Evolutionary conservation across 1,140 invertebrate genomes (phyloP).

Genomic region (Cotesia glomerata): DNA sequence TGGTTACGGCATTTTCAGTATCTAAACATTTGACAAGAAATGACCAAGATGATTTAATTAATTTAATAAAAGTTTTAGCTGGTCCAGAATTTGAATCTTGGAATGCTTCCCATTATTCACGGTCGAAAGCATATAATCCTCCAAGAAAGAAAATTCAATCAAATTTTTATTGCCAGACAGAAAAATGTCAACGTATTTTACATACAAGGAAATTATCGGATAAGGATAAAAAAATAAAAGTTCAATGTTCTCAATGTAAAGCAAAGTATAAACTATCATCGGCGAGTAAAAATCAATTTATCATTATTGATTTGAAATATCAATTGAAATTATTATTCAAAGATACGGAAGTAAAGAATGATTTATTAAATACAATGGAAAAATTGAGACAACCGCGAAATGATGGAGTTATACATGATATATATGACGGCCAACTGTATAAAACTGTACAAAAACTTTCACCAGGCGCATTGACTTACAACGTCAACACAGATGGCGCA

Average conservation of each 20-base stretch:
- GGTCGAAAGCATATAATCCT: constrained; percentile 25
- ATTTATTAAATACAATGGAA: constrained; percentile 10
- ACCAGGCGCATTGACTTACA: constrained; percentile 22
- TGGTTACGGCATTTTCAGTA: constrained; percentile 1
- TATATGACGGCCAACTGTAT: constrained; percentile 17
- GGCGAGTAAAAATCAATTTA: constrained; percentile 21
- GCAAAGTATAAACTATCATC: not conserved
- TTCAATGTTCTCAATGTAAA: constrained; percentile 12
- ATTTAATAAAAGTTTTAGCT: constrained; percentile 21
- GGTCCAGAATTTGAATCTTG: constrained; percentile 20
- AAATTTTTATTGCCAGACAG: constrained; percentile 22
- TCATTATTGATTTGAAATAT: constrained; percentile 27
- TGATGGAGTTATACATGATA: constrained; percentile 16
- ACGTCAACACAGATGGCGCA: constrained; percentile 31
- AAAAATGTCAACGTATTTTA: not conserved
- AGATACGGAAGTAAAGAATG: not conserved
- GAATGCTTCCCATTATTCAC: constrained; percentile 25
- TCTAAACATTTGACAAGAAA: constrained; percentile 1
- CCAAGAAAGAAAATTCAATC: constrained; percentile 17
- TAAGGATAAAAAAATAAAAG: not conserved
- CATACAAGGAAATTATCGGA: not conserved
- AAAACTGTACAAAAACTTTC: constrained; percentile 10
- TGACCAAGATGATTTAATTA: constrained; percentile 15
- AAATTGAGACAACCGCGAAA: not conserved
- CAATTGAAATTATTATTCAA: constrained; percentile 17